These are phyloP conservation scores for Entosphenus tridentatus DNA, from an alignment of 2,113 vertebrate species.

Conservation along the genomic window DNA sequence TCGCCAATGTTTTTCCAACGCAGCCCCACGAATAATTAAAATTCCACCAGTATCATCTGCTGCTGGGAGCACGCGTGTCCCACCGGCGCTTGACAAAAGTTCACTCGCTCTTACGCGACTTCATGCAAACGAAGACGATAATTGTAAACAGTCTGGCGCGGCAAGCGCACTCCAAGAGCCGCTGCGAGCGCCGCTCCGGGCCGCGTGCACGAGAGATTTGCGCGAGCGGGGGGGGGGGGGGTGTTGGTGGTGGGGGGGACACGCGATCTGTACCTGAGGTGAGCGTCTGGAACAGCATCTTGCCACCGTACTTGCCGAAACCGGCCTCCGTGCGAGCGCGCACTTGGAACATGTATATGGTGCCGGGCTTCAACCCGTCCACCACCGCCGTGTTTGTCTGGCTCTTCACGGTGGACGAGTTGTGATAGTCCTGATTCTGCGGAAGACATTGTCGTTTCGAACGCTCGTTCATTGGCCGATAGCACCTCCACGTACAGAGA, in stretches of 20 bases:
- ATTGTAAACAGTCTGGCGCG: no score
- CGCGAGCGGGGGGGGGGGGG: no score
- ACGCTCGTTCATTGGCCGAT: not conserved
- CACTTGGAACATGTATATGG: slow-evolving; percentile 87
- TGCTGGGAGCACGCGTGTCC: no score
- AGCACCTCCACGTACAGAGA: not conserved
- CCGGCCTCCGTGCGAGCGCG: slow-evolving; percentile 81
- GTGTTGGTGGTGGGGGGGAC: not conserved
- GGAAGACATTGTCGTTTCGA: slow-evolving; percentile 9
- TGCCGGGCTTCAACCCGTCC: slow-evolving; percentile 53
- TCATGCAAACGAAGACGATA: no score
- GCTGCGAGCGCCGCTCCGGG: no score
- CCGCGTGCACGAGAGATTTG: no score
- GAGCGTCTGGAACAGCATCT: slow-evolving; percentile 98
- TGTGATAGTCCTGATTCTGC: slow-evolving; percentile 75
- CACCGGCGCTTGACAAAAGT: no score
- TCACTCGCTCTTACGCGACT: no score
- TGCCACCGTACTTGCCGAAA: slow-evolving; percentile 94
- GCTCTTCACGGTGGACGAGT: slow-evolving; percentile 71
- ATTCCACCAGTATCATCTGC: no score
- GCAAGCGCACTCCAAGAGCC: no score
- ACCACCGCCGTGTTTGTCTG: slow-evolving; percentile 74
- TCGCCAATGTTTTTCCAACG: no score
- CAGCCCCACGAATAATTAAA: no score
- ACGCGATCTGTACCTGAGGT: slow-evolving; percentile 52